Percentiles rank a stretch among this genome's conserved stretches.
Evolutionary conservation across 2,888 invertebrate genomes (phyloP).

Genomic region (Netelia melanura): DNA sequence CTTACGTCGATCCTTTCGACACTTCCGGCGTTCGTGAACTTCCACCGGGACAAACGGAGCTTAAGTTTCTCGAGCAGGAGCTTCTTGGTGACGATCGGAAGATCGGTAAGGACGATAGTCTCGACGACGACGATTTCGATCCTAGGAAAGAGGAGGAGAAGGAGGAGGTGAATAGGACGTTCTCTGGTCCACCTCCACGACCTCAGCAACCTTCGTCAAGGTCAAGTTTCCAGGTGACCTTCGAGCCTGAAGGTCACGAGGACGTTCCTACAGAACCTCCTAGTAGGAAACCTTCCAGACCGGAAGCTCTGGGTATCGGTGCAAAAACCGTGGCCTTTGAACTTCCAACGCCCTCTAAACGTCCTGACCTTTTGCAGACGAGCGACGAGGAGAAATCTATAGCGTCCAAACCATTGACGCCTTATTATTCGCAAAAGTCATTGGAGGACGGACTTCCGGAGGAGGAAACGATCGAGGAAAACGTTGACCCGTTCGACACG

Average conservation of each 20-base stretch:
- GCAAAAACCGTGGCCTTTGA: conserved; percentile 87
- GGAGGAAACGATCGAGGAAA: conserved; percentile 84
- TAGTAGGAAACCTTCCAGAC: conserved; percentile 87
- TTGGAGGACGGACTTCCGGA: conserved; percentile 87
- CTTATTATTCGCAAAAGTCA: conserved; percentile 89
- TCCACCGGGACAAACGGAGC: conserved; percentile 91
- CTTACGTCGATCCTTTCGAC: conserved; percentile 93
- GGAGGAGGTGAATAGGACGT: conserved; percentile 49
- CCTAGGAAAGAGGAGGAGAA: conserved; percentile 86
- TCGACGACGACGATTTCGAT: conserved; percentile 93
- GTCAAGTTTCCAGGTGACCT: conserved; percentile 67
- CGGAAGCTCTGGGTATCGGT: conserved; percentile 86
- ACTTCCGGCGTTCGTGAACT: conserved; percentile 91
- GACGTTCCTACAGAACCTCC: not conserved
- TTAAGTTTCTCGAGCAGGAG: conserved; percentile 92
- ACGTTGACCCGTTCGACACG: conserved; percentile 89
- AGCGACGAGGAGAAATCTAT: conserved; percentile 87
- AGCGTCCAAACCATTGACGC: conserved; percentile 90
- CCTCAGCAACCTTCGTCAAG: conserved; percentile 50
- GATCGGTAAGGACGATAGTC: conserved; percentile 82
- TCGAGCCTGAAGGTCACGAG: conserved; percentile 63
- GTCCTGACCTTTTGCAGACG: conserved; percentile 86
- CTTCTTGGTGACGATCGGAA: conserved; percentile 86
- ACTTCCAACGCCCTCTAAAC: conserved; percentile 85
- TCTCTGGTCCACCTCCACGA: conserved; percentile 67